phyloP scores from a whole-genome alignment of 2,888 invertebrate genomes.

The Nomada fabriciana region DNA sequence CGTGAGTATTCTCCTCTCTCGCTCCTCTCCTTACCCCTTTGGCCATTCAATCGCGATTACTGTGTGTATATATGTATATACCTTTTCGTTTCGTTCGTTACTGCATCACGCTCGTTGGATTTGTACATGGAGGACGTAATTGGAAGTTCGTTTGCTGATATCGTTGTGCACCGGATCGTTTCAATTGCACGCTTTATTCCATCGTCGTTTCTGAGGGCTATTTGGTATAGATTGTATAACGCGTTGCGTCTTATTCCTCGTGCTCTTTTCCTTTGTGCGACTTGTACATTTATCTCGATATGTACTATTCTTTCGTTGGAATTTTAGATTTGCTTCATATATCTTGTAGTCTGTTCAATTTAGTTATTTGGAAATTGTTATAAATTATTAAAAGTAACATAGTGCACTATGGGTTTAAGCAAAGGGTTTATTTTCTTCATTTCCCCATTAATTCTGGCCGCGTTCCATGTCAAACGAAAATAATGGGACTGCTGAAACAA shows the following conservation, averaged over 20 bases:
- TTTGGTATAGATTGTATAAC: no score
- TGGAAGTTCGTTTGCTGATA: constrained; percentile 12
- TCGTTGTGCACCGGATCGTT: constrained; percentile 1
- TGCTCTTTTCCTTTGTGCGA: no score
- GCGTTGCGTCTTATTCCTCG: no score
- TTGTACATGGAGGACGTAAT: constrained; percentile 7
- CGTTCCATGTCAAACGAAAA: background rate
- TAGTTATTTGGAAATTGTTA: no score
- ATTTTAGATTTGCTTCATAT: no score
- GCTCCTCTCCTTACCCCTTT: background rate
- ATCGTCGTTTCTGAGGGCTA: no score
- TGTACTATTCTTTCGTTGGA: no score
- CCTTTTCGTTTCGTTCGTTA: background rate
- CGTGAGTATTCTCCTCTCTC: constrained; percentile 2
- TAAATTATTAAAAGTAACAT: no score
- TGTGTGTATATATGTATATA: background rate
- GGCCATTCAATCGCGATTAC: background rate
- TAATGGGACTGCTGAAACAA: no score
- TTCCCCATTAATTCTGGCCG: background rate
- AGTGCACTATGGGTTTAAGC: no score
- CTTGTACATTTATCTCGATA: no score
- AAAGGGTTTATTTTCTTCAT: background rate
- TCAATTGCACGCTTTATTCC: constrained; percentile 7
- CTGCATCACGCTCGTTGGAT: background rate
- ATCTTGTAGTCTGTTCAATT: no score